Evolutionary conservation across 2,888 invertebrate species (phyloP).

Genomic region (Eugnorisma glareosa): DNA sequence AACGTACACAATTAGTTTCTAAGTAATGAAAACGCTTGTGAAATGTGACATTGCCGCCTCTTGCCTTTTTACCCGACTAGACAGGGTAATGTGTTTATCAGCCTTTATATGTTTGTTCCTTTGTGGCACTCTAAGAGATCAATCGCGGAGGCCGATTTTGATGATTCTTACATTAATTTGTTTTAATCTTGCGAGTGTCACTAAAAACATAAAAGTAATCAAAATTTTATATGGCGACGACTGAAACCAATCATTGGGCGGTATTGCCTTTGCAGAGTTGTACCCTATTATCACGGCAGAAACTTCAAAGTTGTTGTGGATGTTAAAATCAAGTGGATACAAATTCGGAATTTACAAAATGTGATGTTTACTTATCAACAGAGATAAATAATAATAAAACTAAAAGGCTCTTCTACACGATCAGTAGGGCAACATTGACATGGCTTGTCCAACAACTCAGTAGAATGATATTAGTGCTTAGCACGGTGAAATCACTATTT

Average conservation of each 20-base stretch:
- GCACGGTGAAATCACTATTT: neutral
- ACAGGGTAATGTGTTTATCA: too few species aligned
- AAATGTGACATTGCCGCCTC: neutral
- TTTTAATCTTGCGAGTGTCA: too few species aligned
- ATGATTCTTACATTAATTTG: too few species aligned
- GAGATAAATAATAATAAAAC: constrained; percentile 2
- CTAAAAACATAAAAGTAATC: too few species aligned
- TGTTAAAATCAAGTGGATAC: neutral
- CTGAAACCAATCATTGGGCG: neutral
- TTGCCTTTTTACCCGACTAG: neutral
- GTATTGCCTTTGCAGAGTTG: neutral
- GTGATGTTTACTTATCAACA: constrained; percentile 13
- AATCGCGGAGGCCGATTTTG: too few species aligned
- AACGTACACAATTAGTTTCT: neutral
- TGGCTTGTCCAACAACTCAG: neutral
- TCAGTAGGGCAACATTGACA: neutral
- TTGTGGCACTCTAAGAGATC: too few species aligned
- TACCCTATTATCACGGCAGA: neutral
- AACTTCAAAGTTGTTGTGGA: neutral
- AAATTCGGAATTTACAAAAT: neutral
- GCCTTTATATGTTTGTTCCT: too few species aligned
- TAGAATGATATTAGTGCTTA: neutral
- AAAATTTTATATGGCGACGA: too few species aligned
- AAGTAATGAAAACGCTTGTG: neutral
- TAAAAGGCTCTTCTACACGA: constrained; percentile 20